phyloP scores from a whole-genome alignment of 2,888 invertebrate genomes.

The Eledone cirrhosa region DNA sequence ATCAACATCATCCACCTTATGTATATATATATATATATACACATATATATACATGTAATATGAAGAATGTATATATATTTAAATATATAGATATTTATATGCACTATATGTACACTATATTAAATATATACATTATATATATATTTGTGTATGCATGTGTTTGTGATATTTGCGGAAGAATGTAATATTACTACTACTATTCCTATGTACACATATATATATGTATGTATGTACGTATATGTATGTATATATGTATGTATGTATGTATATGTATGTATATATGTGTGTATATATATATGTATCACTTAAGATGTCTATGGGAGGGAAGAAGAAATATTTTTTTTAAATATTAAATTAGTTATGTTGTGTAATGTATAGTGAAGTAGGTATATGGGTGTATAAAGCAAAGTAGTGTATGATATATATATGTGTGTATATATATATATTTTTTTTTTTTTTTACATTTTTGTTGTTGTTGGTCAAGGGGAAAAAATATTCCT shows the following conservation, averaged over 20 bases:
- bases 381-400: no score
- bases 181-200: no score
- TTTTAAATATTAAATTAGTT: no score
- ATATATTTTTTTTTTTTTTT: no score
- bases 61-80: neutral
- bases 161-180: neutral
- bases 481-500: no score
- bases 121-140: neutral
- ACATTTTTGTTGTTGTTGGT: no score
- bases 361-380: no score
- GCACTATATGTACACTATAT: neutral
- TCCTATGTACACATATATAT: neutral
- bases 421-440: neutral
- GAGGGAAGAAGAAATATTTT: neutral
- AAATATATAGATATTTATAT: neutral
- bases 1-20: neutral
- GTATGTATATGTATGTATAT: neutral
- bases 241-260: neutral
- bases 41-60: neutral
- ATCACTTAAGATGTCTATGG: neutral
- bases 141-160: neutral
- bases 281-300: neutral
- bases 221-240: conserved; percentile 7
- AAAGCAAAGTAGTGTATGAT: no score
- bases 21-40: neutral